Percentiles rank a stretch among this genome's conserved stretches.
Evolutionary conservation across 2,797 vertebrate genomes (phyloP).

Genomic region (Acipenser transmontanus): DNA sequence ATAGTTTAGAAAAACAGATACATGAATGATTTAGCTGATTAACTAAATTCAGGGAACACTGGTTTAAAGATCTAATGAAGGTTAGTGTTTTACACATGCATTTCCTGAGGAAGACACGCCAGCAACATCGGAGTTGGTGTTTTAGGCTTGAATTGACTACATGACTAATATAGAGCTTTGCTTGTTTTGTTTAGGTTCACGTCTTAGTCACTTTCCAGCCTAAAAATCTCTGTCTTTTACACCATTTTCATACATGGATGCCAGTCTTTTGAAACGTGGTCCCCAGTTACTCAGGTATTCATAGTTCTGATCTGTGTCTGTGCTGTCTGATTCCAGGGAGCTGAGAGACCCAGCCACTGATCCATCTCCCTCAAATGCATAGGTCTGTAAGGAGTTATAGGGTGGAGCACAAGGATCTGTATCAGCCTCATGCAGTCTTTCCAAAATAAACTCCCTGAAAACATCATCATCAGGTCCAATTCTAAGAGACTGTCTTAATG

Average conservation of each 20-base stretch:
- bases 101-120: too few relatives aligned
- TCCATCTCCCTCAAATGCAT: conserved; percentile 76
- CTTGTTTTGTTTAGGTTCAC: too few relatives aligned
- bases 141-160: too few relatives aligned
- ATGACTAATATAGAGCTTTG: too few relatives aligned
- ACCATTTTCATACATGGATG: conserved; percentile 47
- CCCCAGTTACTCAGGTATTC: conserved; percentile 51
- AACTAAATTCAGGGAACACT: too few relatives aligned
- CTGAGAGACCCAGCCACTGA: conserved; percentile 81
- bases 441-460: conserved; percentile 79
- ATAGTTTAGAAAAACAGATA: too few relatives aligned
- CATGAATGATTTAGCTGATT: too few relatives aligned
- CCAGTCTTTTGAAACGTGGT: conserved; percentile 55
- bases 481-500: conserved; percentile 74
- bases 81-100: too few relatives aligned
- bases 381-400: conserved; percentile 77
- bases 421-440: conserved; percentile 79
- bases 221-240: conserved; percentile 57
- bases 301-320: conserved; percentile 42
- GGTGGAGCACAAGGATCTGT: conserved; percentile 68
- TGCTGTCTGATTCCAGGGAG: conserved; percentile 62
- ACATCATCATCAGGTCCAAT: conserved; percentile 77
- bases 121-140: too few relatives aligned
- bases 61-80: too few relatives aligned
- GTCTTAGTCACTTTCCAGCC: conserved; percentile 7